Evolutionary conservation across 2,888 invertebrate species (phyloP), one percentile per base, ranked within the genome.

Genomic region (Acleris emargana): DNA sequence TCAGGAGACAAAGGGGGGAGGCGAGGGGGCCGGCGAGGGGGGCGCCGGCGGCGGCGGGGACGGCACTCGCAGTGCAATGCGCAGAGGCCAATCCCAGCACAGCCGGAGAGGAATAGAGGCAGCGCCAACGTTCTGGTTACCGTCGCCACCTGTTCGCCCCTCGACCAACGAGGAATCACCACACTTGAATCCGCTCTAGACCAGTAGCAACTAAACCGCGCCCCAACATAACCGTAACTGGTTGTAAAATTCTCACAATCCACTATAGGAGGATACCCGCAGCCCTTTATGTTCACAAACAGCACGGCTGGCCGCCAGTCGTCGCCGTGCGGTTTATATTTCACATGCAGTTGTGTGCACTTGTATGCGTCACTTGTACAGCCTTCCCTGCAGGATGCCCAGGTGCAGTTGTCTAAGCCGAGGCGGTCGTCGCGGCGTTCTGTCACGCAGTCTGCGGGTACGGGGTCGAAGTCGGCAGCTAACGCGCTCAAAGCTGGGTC

Each of bases 61-160:
- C 95, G 94, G 88, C 97, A 97, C 87, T 97, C 97, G 87, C 97
- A 97, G 86, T 97, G 97, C 94, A 97, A 94, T 67, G 97, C 95
- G 88, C 97, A 97, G 67, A 97, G 93, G 32, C 96, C 96, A 73
- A 97, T 95, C 64, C 97, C 97, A 71, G 97, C 97, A 76, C 97
- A 96, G 73, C 97, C 94, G 62, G 97, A 97, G 79, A 97, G 94
- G 79, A 96, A 96, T 88, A 97, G 95, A 69, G 97, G 97, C 76
- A 97, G 94, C 66, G 96, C 97, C 88, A 97, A 95, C 84, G 96
- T 97, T 87, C 97, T 94, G 73, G 97, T 95, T 77, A 97, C 97
- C 73, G 96, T 95, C 68, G 96, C 95, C 73, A 97, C 95, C 84
- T 97, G 97, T 82, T 96, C 96, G 72, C 96, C 96, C 70, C 96